Evolutionary conservation across 2,888 invertebrate genomes (phyloP).

Genomic region (Osmoderma eremita): DNA sequence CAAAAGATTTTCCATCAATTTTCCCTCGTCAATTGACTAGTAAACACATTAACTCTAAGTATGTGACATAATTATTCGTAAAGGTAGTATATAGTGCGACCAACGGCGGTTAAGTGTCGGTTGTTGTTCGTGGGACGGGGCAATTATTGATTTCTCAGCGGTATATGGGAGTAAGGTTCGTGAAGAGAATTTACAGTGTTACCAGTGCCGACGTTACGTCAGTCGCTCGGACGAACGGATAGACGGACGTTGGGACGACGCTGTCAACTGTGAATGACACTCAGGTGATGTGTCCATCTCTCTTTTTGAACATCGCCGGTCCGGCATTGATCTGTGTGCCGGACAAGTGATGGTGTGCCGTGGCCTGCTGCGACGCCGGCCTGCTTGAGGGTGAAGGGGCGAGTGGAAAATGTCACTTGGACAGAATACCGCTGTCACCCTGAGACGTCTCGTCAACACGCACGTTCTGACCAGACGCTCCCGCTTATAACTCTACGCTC

Average conservation of each 20-base stretch:
- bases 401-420: slow-evolving; percentile 49
- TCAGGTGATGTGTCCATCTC: slow-evolving; percentile 50
- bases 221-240: slow-evolving; percentile 15
- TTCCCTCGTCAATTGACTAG: slow-evolving; percentile 36
- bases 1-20: slow-evolving; percentile 34
- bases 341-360: slow-evolving; percentile 42
- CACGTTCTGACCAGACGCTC: slow-evolving; percentile 50
- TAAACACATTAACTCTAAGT: slow-evolving; percentile 36
- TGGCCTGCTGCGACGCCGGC: slow-evolving; percentile 32
- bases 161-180: slow-evolving; percentile 8
- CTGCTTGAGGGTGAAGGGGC: slow-evolving; percentile 37
- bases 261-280: slow-evolving; percentile 46
- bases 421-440: slow-evolving; percentile 49
- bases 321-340: slow-evolving; percentile 49
- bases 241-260: slow-evolving; percentile 34
- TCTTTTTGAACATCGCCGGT: slow-evolving; percentile 39
- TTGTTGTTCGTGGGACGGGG: slow-evolving; percentile 22
- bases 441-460: slow-evolving; percentile 53
- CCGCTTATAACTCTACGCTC: slow-evolving; percentile 30
- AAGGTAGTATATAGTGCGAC: slow-evolving; percentile 19
- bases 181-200: slow-evolving; percentile 32
- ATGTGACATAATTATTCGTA: slow-evolving; percentile 34
- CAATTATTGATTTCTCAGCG: slow-evolving; percentile 33
- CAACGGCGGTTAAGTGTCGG: slow-evolving; percentile 19
- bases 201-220: slow-evolving; percentile 12